Evolutionary conservation across 2,797 vertebrate species (phyloP).

Genomic region (Sphenodon punctatus): DNA sequence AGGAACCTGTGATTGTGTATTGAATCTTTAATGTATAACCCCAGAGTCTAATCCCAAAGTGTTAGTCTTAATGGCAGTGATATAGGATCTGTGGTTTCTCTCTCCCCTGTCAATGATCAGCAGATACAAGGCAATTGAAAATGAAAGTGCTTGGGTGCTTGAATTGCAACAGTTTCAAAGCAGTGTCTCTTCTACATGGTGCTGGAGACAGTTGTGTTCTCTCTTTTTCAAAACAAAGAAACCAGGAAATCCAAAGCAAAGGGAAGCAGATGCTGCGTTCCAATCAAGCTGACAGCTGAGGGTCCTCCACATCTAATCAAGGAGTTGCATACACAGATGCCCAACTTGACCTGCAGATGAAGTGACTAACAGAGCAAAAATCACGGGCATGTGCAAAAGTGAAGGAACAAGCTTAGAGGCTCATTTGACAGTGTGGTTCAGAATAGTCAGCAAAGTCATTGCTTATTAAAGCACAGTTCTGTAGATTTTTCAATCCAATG

Average conservation of each 20-base stretch:
- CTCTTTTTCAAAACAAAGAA: constrained; percentile 52
- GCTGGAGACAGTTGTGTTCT: constrained; percentile 53
- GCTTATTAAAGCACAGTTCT: neutral
- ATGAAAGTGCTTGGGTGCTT: neutral
- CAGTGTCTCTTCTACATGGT: constrained; percentile 25
- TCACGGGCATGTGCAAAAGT: neutral
- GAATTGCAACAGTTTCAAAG: constrained; percentile 1
- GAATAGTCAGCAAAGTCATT: neutral
- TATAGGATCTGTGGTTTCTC: constrained; percentile 29
- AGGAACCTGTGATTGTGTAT: constrained; percentile 22
- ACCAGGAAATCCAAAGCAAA: constrained; percentile 45
- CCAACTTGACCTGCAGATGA: neutral
- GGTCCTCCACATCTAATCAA: neutral
- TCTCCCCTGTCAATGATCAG: neutral
- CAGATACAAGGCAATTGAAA: constrained; percentile 53
- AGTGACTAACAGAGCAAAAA: neutral
- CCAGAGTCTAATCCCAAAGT: constrained; percentile 37
- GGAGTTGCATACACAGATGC: neutral
- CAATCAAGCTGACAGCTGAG: neutral
- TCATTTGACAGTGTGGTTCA: neutral
- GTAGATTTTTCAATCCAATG: neutral
- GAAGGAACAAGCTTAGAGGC: neutral
- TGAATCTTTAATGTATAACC: constrained; percentile 58
- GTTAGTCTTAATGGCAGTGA: constrained; percentile 14
- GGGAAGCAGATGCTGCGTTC: constrained; percentile 28